These are phyloP conservation scores for Siniperca undulata DNA, from an alignment of 2,797 vertebrate species.

Conservation along the genomic window DNA sequence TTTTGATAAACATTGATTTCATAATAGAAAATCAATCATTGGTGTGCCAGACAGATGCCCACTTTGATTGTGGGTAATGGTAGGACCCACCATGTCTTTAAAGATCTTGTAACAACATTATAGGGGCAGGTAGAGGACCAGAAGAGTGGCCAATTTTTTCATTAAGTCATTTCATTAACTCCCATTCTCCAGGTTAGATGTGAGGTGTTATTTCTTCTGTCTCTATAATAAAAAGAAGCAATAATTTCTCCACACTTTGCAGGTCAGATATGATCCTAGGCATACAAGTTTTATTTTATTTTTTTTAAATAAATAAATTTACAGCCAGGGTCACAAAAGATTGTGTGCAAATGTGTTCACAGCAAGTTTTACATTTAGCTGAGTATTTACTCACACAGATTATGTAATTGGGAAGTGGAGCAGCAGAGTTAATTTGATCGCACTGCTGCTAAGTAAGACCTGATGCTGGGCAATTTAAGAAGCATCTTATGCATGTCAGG, in stretches of 20 bases:
- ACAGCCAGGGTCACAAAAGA: neutral
- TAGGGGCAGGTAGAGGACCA: neutral
- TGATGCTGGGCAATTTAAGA: conserved; percentile 13
- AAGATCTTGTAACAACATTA: neutral
- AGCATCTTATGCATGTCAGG: neutral
- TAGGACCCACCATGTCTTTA: neutral
- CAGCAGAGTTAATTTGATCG: conserved; percentile 7
- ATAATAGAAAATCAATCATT: neutral
- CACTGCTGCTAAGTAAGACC: conserved; percentile 8
- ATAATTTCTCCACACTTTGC: neutral
- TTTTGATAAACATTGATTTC: conserved; percentile 8
- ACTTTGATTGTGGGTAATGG: neutral
- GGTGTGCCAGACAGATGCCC: neutral
- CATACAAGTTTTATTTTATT: neutral
- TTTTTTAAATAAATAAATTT: neutral
- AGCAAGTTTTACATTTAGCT: neutral
- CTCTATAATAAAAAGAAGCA: neutral
- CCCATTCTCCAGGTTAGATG: neutral
- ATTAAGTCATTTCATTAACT: neutral
- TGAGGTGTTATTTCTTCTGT: neutral
- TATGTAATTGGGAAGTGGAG: neutral
- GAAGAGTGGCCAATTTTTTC: neutral
- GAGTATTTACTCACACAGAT: conserved; percentile 6
- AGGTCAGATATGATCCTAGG: neutral
- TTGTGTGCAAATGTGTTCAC: neutral